Conservation (phyloP, 2,797 vertebrate genomes). For the Gallinago stenura region DNA sequence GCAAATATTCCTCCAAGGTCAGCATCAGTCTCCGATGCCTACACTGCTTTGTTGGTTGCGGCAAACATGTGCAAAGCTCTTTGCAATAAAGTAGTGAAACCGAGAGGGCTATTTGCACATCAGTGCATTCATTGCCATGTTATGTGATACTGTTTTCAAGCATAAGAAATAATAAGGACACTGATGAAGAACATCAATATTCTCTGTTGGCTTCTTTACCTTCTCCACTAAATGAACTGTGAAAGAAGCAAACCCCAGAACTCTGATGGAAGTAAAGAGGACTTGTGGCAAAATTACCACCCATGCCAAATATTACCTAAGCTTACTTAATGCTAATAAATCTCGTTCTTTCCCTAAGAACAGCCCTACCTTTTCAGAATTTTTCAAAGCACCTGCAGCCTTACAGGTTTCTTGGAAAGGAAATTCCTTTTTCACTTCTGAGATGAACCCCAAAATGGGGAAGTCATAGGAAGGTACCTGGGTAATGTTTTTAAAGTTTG, state of each 20-base stretch:
- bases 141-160: background rate
- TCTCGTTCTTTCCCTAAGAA: background rate
- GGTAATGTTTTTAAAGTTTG: background rate
- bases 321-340: background rate
- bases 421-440: background rate
- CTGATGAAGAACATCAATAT: background rate
- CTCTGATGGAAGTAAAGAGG: background rate
- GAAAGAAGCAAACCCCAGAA: background rate
- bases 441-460: background rate
- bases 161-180: background rate
- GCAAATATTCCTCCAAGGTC: background rate
- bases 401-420: background rate
- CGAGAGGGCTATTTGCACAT: background rate
- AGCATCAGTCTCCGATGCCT: background rate
- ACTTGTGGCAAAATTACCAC: background rate
- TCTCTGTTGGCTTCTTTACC: background rate
- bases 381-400: slow-evolving; percentile 19
- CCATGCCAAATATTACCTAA: slow-evolving; percentile 37
- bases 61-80: background rate
- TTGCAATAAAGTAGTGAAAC: background rate
- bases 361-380: background rate
- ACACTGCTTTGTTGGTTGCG: rapidly evolving
- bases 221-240: background rate
- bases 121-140: rapidly evolving
- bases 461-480: background rate